Base-by-base conservation (phyloP, 2,888 invertebrate species). In the Augochlorella aurata region DNA sequence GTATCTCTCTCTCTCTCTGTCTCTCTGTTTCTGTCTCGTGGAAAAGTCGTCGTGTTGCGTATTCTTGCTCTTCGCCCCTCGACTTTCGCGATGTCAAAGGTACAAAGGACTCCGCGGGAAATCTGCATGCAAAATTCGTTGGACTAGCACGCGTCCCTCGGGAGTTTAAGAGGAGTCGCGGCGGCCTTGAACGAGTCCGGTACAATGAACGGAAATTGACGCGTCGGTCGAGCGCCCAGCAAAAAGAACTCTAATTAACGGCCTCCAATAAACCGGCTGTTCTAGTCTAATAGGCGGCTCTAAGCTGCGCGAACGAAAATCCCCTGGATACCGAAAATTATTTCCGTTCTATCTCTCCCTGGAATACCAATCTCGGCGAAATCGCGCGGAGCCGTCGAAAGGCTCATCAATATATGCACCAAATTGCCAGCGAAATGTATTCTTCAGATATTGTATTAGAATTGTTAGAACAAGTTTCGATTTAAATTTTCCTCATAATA, bases 221-320 rank as follows among this genome's bases (percentile, higher is more conserved):
- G 63, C 77, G 70, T 58, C 74, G 24, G 68, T 77, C 73, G 73
- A 73, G 71, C 75, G 52, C 21, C 44, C 72, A 61, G 71, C 73
- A 78, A 76, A 82, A 81, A 84, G 77, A 72, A 70, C 67, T 74
- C 81, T 68, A 83, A 87, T 84, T 85, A 77, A 73, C 66, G 44
- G 61, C 49, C 77, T 50, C 79, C 74, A 50, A 72, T 75, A 66
- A 67, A 67, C 65, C 49, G 12, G 63, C 52, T 12, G 49, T 50
- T 80, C 70, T 63, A 21, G 69, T 14, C 68, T 65, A 63, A 65
- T 71, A 9, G 18, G 7, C 24, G 18, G 61, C 21, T 66, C 29
- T 50, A 24, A 61, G 2, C 54, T 29, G 14, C 54, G 67, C 16
- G 21, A 18, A 47, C 45, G 76, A 68, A 68, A 47, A 47, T 21